phyloP scores from a whole-genome alignment of 2,888 invertebrate genomes.

The Drosophila meridiana region DNA sequence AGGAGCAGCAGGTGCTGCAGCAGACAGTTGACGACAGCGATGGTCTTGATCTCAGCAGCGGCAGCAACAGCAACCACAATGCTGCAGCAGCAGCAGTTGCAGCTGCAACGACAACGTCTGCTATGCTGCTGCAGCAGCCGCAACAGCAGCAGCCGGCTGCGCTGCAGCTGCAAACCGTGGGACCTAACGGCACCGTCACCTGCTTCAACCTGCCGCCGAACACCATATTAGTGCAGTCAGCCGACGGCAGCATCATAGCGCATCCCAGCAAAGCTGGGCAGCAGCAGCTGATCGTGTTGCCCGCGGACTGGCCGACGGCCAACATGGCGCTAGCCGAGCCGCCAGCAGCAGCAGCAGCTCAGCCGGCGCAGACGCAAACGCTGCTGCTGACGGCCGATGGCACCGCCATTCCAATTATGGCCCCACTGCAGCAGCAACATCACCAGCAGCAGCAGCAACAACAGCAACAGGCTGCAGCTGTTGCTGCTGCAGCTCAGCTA shows the following conservation, averaged over 20 bases:
- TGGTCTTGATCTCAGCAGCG: slow-evolving; percentile 48
- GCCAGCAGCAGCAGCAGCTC: slow-evolving; percentile 33
- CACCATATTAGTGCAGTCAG: slow-evolving; percentile 80
- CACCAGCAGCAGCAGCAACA: slow-evolving; percentile 61
- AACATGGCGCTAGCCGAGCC: slow-evolving; percentile 43
- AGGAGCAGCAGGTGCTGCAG: slow-evolving; percentile 48
- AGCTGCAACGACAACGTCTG: slow-evolving; percentile 26
- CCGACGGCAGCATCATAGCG: slow-evolving; percentile 79
- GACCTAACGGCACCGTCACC: slow-evolving; percentile 81
- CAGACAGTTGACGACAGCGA: slow-evolving; percentile 36
- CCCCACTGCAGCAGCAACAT: slow-evolving; percentile 52
- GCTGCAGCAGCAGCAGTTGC: slow-evolving; percentile 11
- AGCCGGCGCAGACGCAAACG: slow-evolving; percentile 62
- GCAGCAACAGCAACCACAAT: slow-evolving; percentile 37
- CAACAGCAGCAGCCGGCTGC: slow-evolving; percentile 51
- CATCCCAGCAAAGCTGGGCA: slow-evolving; percentile 76
- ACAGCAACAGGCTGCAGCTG: slow-evolving; percentile 74
- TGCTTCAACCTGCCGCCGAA: slow-evolving; percentile 82
- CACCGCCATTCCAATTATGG: slow-evolving; percentile 75
- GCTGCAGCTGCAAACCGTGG: slow-evolving; percentile 79
- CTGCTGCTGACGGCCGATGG: slow-evolving; percentile 76
- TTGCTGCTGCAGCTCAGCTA: slow-evolving; percentile 78
- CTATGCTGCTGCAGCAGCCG: slow-evolving; percentile 40
- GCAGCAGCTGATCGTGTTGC: slow-evolving; percentile 78
- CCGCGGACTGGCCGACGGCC: slow-evolving; percentile 66